Percentiles rank a stretch among this genome's conserved stretches.
phyloP scores from a whole-genome alignment of 2,113 vertebrate genomes.

The Ahaetulla prasina region DNA sequence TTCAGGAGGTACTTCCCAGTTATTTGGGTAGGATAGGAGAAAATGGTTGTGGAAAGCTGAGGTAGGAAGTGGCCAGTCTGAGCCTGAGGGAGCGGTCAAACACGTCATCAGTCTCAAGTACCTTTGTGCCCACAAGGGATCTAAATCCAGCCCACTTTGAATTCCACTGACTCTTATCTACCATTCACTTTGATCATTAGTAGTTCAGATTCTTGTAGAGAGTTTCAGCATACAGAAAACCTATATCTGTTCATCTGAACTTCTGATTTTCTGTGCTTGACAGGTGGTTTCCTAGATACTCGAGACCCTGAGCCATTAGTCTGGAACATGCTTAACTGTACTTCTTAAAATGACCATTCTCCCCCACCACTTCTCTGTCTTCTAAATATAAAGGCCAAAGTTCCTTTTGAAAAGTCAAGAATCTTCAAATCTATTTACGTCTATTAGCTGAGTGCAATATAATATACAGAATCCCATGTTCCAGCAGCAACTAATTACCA shows the following conservation, averaged over 20 bases:
- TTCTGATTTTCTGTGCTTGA: neutral
- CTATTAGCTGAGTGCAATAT: neutral
- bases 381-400: neutral
- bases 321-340: neutral
- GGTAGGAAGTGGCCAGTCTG: neutral
- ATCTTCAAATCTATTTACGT: neutral
- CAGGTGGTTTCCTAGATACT: neutral
- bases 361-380: neutral
- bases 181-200: neutral
- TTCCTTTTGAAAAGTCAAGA: neutral
- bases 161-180: neutral
- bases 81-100: neutral
- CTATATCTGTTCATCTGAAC: neutral
- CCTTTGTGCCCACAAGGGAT: neutral
- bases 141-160: neutral
- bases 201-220: neutral
- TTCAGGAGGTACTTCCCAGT: neutral
- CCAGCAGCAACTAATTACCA: neutral
- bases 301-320: neutral
- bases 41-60: neutral
- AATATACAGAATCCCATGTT: neutral
- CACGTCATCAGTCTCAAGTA: neutral
- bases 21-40: neutral
- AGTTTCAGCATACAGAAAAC: neutral
- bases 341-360: neutral